Evolutionary conservation across 2,797 vertebrate species (phyloP).

Genomic region (Luscinia luscinia): DNA sequence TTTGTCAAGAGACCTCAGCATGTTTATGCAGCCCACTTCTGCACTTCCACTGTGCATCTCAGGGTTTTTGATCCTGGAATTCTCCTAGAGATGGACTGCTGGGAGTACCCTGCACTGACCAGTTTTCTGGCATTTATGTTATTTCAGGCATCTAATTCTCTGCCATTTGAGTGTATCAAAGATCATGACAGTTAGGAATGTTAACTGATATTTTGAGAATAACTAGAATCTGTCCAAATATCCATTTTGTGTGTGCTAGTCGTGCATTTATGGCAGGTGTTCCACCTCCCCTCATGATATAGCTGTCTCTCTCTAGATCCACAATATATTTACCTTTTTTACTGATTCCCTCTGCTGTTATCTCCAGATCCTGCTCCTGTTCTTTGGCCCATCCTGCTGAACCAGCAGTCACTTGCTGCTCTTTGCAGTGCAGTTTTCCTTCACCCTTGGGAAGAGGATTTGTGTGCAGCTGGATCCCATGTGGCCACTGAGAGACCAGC

Average conservation of each 20-base stretch:
- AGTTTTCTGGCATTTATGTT: not conserved
- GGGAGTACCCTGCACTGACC: not conserved
- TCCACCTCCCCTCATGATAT: not conserved
- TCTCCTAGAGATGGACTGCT: not conserved
- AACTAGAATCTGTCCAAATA: not conserved
- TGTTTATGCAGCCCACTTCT: not conserved
- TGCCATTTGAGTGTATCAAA: not conserved
- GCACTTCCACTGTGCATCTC: not conserved
- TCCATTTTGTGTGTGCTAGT: not conserved
- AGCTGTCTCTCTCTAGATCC: not conserved
- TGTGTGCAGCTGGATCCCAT: not conserved
- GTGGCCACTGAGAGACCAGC: not conserved
- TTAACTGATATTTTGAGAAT: not conserved
- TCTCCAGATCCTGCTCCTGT: not conserved
- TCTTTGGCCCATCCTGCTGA: not conserved
- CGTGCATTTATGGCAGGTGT: not conserved
- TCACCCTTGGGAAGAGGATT: fast-evolving
- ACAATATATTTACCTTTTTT: not conserved
- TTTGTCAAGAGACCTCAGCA: not conserved
- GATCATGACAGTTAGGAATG: not conserved
- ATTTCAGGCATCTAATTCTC: not conserved
- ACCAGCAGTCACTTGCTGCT: not conserved
- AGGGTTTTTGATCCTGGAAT: not conserved
- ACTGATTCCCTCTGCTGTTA: not conserved
- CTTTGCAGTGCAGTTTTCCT: not conserved